Conservation (phyloP, 2,113 vertebrate species). For the Leptodactylus fuscus region DNA sequence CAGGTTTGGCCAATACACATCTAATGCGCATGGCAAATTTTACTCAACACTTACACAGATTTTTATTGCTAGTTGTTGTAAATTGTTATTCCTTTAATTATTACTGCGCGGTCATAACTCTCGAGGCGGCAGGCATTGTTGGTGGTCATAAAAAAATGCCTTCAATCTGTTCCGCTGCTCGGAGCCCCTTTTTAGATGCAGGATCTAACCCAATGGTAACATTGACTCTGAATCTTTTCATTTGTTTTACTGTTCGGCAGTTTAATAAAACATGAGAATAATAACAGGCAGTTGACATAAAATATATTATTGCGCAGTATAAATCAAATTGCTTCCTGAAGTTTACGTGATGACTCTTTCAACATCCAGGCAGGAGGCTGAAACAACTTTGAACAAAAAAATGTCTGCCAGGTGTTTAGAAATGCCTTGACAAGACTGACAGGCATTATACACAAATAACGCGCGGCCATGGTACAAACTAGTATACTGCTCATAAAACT, state of each 20-base stretch:
- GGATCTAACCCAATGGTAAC: slow-evolving; percentile 16
- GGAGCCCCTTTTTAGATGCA: not conserved
- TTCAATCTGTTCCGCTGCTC: too few species aligned
- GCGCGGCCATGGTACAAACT: slow-evolving; percentile 1
- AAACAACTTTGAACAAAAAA: slow-evolving; percentile 51
- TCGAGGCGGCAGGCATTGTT: not conserved
- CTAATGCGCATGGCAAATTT: too few species aligned
- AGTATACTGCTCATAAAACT: slow-evolving; percentile 10
- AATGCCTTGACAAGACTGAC: slow-evolving; percentile 53
- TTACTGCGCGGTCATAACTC: not conserved
- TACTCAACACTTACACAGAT: too few species aligned
- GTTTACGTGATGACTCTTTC: slow-evolving; percentile 55
- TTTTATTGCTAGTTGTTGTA: not conserved
- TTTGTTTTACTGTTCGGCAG: slow-evolving; percentile 38
- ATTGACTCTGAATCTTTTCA: slow-evolving; percentile 2
- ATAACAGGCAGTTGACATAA: slow-evolving; percentile 39
- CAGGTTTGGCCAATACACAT: too few species aligned
- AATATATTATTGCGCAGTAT: slow-evolving; percentile 52
- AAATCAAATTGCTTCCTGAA: slow-evolving; percentile 59
- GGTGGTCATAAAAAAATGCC: not conserved
- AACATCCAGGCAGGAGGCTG: slow-evolving; percentile 48
- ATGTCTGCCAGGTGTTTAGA: slow-evolving; percentile 58
- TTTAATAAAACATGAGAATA: slow-evolving; percentile 44
- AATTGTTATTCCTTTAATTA: not conserved
- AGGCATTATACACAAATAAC: slow-evolving; percentile 42